Percentiles rank a stretch among this genome's conserved stretches.
phyloP scores from a whole-genome alignment of 2,113 vertebrate genomes.

The Porphyrio hochstetteri region DNA sequence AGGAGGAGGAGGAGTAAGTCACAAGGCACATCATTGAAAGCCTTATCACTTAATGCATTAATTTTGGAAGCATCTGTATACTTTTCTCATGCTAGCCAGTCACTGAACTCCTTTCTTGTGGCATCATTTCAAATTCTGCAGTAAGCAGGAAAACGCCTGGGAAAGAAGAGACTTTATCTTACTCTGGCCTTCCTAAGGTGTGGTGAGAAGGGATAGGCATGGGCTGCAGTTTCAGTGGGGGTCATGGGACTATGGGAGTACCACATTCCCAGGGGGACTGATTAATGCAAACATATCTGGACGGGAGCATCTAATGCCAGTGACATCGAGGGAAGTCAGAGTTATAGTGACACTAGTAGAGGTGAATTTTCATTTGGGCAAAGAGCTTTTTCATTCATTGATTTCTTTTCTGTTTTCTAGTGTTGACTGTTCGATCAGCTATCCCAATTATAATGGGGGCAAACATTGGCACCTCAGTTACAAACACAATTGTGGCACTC shows the following conservation, averaged over 20 bases:
- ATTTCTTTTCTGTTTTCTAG: constrained; percentile 67
- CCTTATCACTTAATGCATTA: neutral
- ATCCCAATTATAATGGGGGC: constrained; percentile 97
- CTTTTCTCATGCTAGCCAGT: neutral
- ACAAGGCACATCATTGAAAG: neutral
- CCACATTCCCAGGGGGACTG: rapidly evolving
- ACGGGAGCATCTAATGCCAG: neutral
- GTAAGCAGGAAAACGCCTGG: neutral
- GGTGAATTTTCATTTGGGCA: neutral
- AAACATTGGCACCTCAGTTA: constrained; percentile 96
- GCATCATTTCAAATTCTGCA: neutral
- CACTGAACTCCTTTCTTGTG: neutral
- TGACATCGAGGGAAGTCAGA: neutral
- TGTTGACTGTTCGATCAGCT: constrained; percentile 84
- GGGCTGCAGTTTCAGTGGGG: neutral
- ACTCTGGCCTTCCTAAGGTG: neutral
- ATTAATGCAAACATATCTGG: neutral
- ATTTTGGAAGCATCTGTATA: neutral
- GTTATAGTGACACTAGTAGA: neutral
- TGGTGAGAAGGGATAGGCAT: neutral
- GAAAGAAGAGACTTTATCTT: neutral
- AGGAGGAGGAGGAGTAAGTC: neutral
- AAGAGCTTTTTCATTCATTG: neutral
- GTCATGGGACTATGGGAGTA: neutral
- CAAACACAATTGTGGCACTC: constrained; percentile 94